phyloP scores from a whole-genome alignment of 2,797 vertebrate genomes.

The Typhlichthys eigenmanni region DNA sequence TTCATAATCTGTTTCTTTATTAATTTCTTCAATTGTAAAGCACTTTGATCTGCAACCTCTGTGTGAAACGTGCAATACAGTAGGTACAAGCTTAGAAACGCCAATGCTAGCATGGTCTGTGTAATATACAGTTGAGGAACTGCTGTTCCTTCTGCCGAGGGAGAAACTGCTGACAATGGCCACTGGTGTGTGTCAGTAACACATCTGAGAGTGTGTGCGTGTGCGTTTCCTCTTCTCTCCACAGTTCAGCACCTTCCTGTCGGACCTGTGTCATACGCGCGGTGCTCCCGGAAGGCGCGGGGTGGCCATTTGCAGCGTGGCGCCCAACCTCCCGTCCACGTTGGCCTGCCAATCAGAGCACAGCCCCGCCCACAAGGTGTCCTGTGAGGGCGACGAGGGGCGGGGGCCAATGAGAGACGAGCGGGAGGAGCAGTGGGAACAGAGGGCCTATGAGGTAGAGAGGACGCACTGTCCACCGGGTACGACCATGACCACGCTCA shows the following conservation, averaged over 20 bases:
- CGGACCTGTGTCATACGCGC: constrained; percentile 84
- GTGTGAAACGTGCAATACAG: no score
- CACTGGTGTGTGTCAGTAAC: neutral
- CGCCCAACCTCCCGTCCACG: constrained; percentile 86
- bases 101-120: no score
- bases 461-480: constrained; percentile 68
- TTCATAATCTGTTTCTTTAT: no score
- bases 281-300: constrained; percentile 81
- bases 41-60: no score
- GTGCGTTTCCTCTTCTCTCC: constrained; percentile 2
- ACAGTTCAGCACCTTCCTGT: constrained; percentile 89
- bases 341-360: constrained; percentile 83
- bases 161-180: neutral
- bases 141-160: neutral
- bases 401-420: constrained; percentile 60
- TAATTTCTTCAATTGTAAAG: no score
- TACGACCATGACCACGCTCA: constrained; percentile 38
- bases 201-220: neutral
- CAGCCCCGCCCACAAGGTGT: constrained; percentile 88
- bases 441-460: constrained; percentile 69
- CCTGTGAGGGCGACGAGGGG: constrained; percentile 85
- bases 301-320: constrained; percentile 95
- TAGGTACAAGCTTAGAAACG: neutral
- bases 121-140: no score
- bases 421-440: constrained; percentile 72